Conservation (phyloP, 2,888 invertebrate genomes). For the Lasiommata megera region DNA sequence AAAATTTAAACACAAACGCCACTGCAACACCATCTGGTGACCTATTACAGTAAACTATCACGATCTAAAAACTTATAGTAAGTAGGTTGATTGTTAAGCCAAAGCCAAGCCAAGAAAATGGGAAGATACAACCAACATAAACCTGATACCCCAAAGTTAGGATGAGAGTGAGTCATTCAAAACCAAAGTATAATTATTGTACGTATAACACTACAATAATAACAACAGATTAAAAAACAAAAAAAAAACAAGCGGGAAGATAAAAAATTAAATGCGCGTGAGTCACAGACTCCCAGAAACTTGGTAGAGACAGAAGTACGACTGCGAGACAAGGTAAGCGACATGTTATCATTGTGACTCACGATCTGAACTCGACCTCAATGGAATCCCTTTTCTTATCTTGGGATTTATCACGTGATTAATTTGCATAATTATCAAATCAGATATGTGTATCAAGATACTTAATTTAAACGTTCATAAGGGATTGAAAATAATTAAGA, state of each 20-base stretch:
- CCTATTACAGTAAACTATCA: too few relatives aligned
- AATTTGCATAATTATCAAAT: conserved; percentile 13
- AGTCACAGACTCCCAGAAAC: conserved; percentile 41
- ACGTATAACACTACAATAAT: not conserved
- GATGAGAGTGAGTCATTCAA: too few relatives aligned
- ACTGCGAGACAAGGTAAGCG: conserved; percentile 27
- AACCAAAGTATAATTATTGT: not conserved
- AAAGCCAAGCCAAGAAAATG: too few relatives aligned
- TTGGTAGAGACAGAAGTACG: too few relatives aligned
- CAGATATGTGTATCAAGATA: not conserved
- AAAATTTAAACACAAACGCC: too few relatives aligned
- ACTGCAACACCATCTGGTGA: too few relatives aligned
- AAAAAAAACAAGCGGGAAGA: conserved; percentile 36
- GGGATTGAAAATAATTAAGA: too few relatives aligned
- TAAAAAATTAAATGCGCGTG: conserved; percentile 37
- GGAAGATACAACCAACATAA: too few relatives aligned
- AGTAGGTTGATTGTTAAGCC: too few relatives aligned
- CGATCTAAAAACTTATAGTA: too few relatives aligned
- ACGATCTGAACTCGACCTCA: conserved; percentile 52
- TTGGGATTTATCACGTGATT: conserved; percentile 13
- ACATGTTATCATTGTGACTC: conserved; percentile 53
- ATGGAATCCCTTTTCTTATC: conserved; percentile 41
- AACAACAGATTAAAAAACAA: not conserved
- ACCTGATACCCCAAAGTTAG: too few relatives aligned
- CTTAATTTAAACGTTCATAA: not conserved